Percentiles rank a stretch among this genome's conserved stretches.
Conservation (phyloP, 1,140 invertebrate species). For the Theocolax elegans region DNA sequence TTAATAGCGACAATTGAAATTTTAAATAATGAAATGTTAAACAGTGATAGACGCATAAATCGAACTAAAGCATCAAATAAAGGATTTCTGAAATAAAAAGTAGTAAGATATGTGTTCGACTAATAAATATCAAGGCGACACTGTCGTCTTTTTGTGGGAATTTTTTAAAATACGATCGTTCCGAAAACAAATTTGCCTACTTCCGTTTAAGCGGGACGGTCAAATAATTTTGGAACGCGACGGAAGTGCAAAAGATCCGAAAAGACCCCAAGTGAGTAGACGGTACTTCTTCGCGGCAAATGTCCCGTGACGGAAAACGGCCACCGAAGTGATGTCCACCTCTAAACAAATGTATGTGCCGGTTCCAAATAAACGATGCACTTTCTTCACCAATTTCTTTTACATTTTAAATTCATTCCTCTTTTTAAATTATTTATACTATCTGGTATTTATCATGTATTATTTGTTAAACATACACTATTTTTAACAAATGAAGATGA, state of each 20-base stretch:
- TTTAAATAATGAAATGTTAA: too few species aligned
- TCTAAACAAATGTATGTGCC: conserved; percentile 36
- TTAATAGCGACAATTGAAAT: too few species aligned
- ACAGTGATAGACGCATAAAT: too few species aligned
- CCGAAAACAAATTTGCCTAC: conserved; percentile 35
- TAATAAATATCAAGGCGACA: conserved; percentile 4
- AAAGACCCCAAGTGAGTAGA: conserved; percentile 44
- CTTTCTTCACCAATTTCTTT: conserved; percentile 3
- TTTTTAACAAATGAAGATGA: too few species aligned
- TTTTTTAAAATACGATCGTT: conserved; percentile 18
- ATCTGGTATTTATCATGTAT: too few species aligned
- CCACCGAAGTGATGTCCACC: conserved; percentile 46
- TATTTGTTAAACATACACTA: too few species aligned
- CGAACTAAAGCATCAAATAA: too few species aligned
- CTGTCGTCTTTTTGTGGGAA: not conserved
- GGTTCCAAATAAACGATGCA: conserved; percentile 22
- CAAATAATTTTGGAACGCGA: conserved; percentile 25
- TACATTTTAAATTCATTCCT: conserved; percentile 11
- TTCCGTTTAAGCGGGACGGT: conserved; percentile 15
- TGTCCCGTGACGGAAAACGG: conserved; percentile 57
- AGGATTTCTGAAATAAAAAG: too few species aligned
- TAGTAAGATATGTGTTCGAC: too few species aligned
- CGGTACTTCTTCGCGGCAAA: conserved; percentile 51
- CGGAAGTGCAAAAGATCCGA: conserved; percentile 47
- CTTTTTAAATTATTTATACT: too few species aligned